Base-by-base conservation (phyloP, 1,140 invertebrate species). In the Anagrus nilaparvatae region DNA sequence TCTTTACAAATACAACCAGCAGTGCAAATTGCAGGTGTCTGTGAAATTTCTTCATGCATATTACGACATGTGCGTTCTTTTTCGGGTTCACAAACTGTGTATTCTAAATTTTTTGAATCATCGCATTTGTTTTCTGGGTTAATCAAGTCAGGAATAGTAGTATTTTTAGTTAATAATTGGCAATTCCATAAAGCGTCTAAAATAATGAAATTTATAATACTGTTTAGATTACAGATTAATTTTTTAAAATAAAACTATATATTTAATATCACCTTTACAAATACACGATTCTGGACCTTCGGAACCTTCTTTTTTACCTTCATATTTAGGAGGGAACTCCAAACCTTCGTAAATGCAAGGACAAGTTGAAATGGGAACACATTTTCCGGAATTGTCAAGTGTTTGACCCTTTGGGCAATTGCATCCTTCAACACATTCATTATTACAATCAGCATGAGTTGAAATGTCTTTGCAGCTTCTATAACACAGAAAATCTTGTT, bases 361-460 rank as follows among this genome's bases (percentile, higher is more conserved):
- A 60, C 90, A 94, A 39, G 79, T 63, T 0, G 73, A 74, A 14
- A 84, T 73, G 1, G 79, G 78, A 23, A 93, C 76, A 59, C 90
- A 94, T 35, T 81, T 72, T 8, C 81, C 81, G 10, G 71, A 64
- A 6, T 75, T 68, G 45, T 83, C 74, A 18, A 92, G 59, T 2
- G 85, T 78, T 58, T 82, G 70, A 14, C 85, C 87, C 30, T 71
- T 63, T 0, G 87, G 84, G 59, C 89, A 94, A 44, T 84, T 84
- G 61, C 89, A 93, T 1, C 89, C 89, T 59, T 92, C 88, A 1
- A 89, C 82, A 55, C 89, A 93, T 25, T 67, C 69, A 12, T 73
- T 69, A 28, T 62, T 66, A 58, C 82, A 84, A 21, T 47, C 49
- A 21, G 61, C 50, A 49, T 55, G 5, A 53, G 54, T 46, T 50